A percentile compares a stretch with the other conserved stretches of the same genome.
Conservation (phyloP, 2,113 vertebrate species). For the Oreochromis aureus region DNA sequence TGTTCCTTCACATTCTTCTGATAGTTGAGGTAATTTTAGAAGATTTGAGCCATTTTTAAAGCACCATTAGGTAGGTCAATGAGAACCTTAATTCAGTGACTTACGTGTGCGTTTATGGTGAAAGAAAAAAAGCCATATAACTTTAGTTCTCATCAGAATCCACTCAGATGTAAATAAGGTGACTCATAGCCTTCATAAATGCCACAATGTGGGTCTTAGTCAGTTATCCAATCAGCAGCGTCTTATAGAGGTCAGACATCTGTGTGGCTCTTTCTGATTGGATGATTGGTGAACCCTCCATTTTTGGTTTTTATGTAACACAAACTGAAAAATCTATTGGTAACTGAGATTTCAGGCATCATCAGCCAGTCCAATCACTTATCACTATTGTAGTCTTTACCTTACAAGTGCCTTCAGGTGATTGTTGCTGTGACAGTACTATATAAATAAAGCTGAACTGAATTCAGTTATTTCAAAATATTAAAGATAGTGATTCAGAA, state of each 20-base stretch:
- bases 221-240: neutral
- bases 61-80: too few species aligned
- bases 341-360: neutral
- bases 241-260: neutral
- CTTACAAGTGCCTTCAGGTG: neutral
- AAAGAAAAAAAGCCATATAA: too few species aligned
- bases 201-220: neutral
- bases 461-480: neutral
- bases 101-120: too few species aligned
- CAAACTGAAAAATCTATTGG: neutral
- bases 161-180: too few species aligned
- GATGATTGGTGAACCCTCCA: neutral
- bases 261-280: neutral
- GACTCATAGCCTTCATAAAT: neutral
- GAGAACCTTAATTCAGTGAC: too few species aligned
- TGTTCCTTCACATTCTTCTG: too few species aligned
- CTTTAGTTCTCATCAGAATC: too few species aligned
- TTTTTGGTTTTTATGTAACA: neutral
- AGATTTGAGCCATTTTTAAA: too few species aligned
- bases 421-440: neutral
- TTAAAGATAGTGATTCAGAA: neutral
- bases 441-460: neutral
- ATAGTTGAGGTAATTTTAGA: too few species aligned
- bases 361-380: neutral
- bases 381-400: neutral